Base-by-base conservation (phyloP, 2,888 invertebrate species). In the Cataglyphis rosenhaueri region DNA sequence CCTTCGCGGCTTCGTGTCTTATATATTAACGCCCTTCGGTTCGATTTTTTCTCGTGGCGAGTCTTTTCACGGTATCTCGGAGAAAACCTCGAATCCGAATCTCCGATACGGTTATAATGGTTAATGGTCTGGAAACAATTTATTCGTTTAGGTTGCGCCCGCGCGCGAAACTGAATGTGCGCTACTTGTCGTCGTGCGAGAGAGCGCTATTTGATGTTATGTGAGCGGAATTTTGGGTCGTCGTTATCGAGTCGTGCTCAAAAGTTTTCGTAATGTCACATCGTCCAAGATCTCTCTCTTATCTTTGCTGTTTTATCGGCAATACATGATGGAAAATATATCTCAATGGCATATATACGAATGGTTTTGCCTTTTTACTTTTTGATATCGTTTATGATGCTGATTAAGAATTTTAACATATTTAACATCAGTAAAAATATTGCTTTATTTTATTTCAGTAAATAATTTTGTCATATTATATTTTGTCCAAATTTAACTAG, bases 101-200 rank as follows among this genome's bases (percentile, higher is more conserved):
- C 90, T 89, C 88, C 88, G 87, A 83, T 90, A 88, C 88, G 90
- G 90, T 92, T 91, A 92, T 91, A 92, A 93, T 90, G 92, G 85
- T 93, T 93, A 94, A 94, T 94, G 93, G 93, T 89, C 91, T 88
- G 92, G 92, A 94, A 93, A 92, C 92, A 92, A 93, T 94, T 93
- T 93, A 93, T 93, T 91, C 89, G 89, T 81, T 85, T 88, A 88
- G 84, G 71, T 84, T 84, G 15, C 59, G 82, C 75, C 75, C 73
- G 57, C 59, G 32, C 41, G 48, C n/a, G 71, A 74, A 75, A 76
- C 35, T 48, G 57, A 71, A 18, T 18, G 32, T 68, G 73, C 48
- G 66, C 44, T 81, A 74, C 82, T 81, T 64, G 83, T 81, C 79
- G 85, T 57, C 82, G 83, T 48, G 48, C 65, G n/a, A 59, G 79